Base-by-base conservation (phyloP, 1,140 invertebrate species). In the Drosophila orena region DNA sequence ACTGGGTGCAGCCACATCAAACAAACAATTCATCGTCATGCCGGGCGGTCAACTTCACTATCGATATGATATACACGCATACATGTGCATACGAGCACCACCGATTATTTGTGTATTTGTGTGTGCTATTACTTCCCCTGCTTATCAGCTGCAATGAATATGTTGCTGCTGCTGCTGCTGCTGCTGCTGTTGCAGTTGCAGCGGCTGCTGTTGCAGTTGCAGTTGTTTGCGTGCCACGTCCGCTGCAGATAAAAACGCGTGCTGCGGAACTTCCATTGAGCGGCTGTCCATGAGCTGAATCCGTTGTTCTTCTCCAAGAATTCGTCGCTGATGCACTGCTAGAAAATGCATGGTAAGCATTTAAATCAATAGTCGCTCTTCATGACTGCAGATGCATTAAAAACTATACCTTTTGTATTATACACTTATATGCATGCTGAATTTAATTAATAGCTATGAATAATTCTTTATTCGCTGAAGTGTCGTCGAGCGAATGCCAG, bases 161-260 rank as follows among this genome's bases (percentile, higher is more conserved):
- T 62, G 62, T 58, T 60, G 59, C 27, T 60, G 53, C 22, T 43
- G 73, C 42, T 5, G 22, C 22, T 70, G 49, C 17, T 53, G 52
- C 24, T 50, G 34, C 38, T 58, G 69, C 22, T 56, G 58, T 15
- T 43, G 30, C 42, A 30, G 30, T 30, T 30, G 30, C 30, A 14
- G 37, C 14, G 64, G 55, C 15, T 34, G 53, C 27, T 24, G 22
- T 2, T 46, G 42, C 27, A 60, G 24, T 4, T 50, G 60, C 24
- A 37, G 44, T 60, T 76, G 57, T 56, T 62, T 79, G 76, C 76
- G 56, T 85, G 52, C 78, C 61, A 86, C 81, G 81, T 86, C 81
- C 81, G 81, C 53, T 86, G 78, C 81, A 86, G 81, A 86, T 86
- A 86, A 88, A 86, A 88, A 88, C 70, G 78, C 81, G 70, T 81